These are phyloP conservation scores for Tragulus kanchil DNA, from an alignment of 2,113 vertebrate species.

Conservation along the genomic window DNA sequence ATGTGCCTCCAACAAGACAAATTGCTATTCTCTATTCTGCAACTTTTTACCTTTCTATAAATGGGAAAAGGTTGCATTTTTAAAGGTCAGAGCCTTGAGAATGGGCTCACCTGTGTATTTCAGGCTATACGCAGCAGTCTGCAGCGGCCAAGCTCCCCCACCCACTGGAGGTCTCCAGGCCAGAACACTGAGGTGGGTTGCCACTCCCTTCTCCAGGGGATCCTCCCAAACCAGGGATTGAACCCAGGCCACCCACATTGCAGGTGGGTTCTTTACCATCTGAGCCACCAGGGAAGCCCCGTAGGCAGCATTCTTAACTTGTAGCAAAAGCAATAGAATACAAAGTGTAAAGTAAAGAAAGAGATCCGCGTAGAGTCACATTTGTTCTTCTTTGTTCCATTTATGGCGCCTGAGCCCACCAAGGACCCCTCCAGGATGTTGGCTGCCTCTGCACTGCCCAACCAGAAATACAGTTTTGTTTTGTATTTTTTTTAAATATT, in stretches of 20 bases:
- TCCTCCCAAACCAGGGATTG: not conserved
- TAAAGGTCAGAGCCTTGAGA: not conserved
- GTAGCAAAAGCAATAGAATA: not conserved
- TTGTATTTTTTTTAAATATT: no score
- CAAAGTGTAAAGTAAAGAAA: not conserved
- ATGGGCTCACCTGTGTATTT: not conserved
- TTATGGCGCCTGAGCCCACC: not conserved
- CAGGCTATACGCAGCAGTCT: not conserved
- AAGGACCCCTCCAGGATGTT: accelerated
- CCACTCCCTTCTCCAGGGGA: not conserved
- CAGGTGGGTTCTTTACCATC: not conserved
- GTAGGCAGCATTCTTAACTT: not conserved
- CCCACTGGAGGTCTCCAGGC: not conserved
- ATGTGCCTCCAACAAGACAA: not conserved
- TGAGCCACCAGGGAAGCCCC: not conserved
- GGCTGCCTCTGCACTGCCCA: no score
- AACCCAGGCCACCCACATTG: not conserved
- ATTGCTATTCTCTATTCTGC: not conserved
- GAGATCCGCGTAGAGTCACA: not conserved
- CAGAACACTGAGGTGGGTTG: not conserved
- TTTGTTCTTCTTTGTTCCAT: not conserved
- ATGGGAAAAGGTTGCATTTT: not conserved
- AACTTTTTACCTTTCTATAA: not conserved
- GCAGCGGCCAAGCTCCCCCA: not conserved
- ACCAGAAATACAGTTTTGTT: accelerated